Evolutionary conservation across 2,888 invertebrate species (phyloP).

Genomic region (Drosophila putrida): DNA sequence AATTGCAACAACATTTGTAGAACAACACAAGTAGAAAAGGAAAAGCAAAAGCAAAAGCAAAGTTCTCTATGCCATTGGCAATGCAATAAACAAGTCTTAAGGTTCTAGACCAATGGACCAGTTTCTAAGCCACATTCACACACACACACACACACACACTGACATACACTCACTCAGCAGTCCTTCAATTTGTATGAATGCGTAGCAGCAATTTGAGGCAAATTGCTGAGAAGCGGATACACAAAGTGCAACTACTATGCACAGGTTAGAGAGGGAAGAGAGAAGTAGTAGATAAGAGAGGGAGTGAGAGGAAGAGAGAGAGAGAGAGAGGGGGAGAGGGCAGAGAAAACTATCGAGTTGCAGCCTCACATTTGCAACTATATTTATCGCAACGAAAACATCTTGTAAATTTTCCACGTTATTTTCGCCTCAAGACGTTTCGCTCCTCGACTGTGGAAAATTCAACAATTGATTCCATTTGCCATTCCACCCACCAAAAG

Average conservation of each 20-base stretch:
- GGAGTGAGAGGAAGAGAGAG: not conserved
- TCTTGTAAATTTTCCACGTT: slow-evolving; percentile 78
- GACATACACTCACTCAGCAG: slow-evolving; percentile 18
- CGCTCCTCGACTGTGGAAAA: slow-evolving; percentile 55
- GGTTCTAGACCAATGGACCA: slow-evolving; percentile 62
- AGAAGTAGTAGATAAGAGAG: not conserved
- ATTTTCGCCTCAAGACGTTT: slow-evolving; percentile 30
- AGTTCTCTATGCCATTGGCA: slow-evolving; percentile 31
- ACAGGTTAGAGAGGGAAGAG: not conserved
- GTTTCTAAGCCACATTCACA: slow-evolving; percentile 47
- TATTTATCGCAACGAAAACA: slow-evolving; percentile 80
- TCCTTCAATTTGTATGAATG: slow-evolving; percentile 70
- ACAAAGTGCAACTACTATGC: slow-evolving; percentile 39
- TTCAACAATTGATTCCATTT: slow-evolving; percentile 80
- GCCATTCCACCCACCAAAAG: slow-evolving; percentile 52
- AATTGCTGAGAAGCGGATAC: slow-evolving; percentile 67
- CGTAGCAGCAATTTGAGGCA: slow-evolving; percentile 77
- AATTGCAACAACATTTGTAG: slow-evolving; percentile 31
- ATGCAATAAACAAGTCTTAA: slow-evolving; percentile 76
- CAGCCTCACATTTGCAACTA: slow-evolving; percentile 77
- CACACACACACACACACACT: slow-evolving; percentile 4
- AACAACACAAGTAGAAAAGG: not conserved
- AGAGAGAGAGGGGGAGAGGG: not conserved
- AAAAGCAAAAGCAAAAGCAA: slow-evolving; percentile 2
- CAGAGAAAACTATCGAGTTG: slow-evolving; percentile 25